phyloP scores from a whole-genome alignment of 92 coral and sea anemone species.

The Palythoa caribaeorum region DNA sequence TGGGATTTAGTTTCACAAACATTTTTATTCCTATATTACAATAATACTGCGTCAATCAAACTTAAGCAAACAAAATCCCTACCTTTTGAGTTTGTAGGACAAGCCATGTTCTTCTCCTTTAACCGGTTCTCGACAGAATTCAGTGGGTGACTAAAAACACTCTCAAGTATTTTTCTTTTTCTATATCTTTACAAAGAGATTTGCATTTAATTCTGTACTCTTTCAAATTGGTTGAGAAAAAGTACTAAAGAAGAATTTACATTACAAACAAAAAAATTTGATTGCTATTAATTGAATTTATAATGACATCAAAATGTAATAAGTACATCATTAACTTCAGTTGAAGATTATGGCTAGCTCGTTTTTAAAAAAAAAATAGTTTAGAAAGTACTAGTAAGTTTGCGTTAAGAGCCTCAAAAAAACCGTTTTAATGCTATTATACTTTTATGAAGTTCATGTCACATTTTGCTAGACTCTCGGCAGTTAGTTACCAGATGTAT shows the following conservation, averaged over 20 bases:
- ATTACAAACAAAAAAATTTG: conserved; percentile 8
- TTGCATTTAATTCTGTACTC: background rate
- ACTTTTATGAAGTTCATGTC: no score
- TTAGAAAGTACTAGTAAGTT: no score
- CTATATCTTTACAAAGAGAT: background rate
- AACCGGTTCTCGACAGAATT: background rate
- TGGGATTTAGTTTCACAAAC: background rate
- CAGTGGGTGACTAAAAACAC: background rate
- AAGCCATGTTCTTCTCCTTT: background rate
- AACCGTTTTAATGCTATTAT: background rate
- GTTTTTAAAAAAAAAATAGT: background rate
- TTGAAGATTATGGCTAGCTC: background rate
- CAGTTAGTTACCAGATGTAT: background rate
- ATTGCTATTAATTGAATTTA: conserved; percentile 6
- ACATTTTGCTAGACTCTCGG: background rate
- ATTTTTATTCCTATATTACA: background rate
- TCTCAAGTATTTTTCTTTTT: background rate
- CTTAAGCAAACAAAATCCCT: background rate
- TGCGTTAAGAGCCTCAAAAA: background rate
- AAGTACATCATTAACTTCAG: background rate
- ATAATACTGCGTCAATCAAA: conserved; percentile 29
- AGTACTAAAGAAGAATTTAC: background rate
- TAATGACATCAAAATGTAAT: background rate
- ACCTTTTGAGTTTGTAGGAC: background rate
- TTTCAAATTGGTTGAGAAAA: background rate